Evolutionary conservation across 64 coral and sea anemone genomes (phyloP).

Genomic region (Pocillopora damicornis): DNA sequence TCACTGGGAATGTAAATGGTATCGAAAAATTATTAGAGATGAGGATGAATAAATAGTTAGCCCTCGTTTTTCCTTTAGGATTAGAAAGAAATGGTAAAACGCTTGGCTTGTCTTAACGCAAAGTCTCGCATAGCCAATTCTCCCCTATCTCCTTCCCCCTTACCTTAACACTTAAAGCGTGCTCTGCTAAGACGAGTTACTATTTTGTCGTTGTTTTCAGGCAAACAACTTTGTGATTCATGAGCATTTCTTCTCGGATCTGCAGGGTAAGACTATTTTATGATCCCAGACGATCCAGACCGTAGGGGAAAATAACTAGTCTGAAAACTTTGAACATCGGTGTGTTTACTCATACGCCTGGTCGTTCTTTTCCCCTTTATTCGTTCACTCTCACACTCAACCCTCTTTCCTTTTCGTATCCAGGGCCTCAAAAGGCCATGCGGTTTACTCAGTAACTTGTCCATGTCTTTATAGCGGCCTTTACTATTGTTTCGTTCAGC

Average conservation of each 20-base stretch:
- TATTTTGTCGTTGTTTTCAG: conserved; percentile 28
- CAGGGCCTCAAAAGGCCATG: neutral
- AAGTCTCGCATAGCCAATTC: too few relatives aligned
- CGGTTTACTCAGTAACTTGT: too few relatives aligned
- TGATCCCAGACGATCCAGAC: too few relatives aligned
- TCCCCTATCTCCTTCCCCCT: too few relatives aligned
- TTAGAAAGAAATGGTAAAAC: too few relatives aligned
- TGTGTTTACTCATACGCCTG: neutral
- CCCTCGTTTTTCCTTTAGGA: too few relatives aligned
- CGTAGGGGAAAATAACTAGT: neutral
- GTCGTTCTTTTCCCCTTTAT: neutral
- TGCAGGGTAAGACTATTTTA: conserved; percentile 63
- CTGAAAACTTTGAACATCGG: neutral
- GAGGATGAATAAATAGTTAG: too few relatives aligned
- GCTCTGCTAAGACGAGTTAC: neutral
- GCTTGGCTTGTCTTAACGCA: too few relatives aligned
- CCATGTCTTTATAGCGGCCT: too few relatives aligned
- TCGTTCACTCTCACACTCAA: neutral
- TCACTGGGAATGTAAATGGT: too few relatives aligned
- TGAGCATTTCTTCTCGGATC: conserved; percentile 86
- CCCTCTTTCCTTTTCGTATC: neutral
- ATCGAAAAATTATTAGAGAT: too few relatives aligned
- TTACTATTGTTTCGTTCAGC: neutral
- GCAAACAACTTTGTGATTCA: conserved; percentile 97
- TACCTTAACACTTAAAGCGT: too few relatives aligned